Conservation (phyloP, 1,140 invertebrate genomes). For the Drosophila ogumai region DNA sequence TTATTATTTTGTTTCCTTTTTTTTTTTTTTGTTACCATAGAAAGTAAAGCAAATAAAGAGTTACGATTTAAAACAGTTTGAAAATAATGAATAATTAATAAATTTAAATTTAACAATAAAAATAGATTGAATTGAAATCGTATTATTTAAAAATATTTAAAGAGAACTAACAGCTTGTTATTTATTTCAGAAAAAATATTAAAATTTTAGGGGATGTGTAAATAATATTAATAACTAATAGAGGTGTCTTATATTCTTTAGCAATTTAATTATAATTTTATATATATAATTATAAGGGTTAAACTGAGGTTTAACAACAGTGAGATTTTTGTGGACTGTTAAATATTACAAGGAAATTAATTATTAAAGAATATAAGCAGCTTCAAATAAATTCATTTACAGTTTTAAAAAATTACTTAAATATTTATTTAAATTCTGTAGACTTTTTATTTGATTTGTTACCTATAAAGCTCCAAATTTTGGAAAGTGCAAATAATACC, state of each 20-base stretch:
- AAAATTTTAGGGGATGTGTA: too few species aligned
- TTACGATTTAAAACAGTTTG: background rate
- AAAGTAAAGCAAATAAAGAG: background rate
- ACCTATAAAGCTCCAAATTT: background rate
- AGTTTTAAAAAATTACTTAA: background rate
- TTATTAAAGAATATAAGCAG: background rate
- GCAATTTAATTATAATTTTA: background rate
- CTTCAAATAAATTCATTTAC: too few species aligned
- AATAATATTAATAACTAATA: background rate
- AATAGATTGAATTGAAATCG: too few species aligned
- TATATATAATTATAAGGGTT: background rate
- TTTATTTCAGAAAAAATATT: too few species aligned
- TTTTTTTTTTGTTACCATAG: slow-evolving; percentile 23
- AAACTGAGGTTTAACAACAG: background rate
- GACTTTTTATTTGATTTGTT: background rate
- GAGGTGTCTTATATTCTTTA: background rate
- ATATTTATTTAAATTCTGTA: background rate
- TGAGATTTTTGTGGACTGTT: background rate
- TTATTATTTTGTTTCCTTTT: background rate
- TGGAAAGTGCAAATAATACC: slow-evolving; percentile 22
- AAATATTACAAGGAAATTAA: background rate
- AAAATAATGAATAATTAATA: background rate
- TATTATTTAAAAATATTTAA: too few species aligned
- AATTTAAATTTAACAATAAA: too few species aligned
- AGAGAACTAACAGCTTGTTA: too few species aligned